A percentile compares a stretch with the other conserved stretches of the same genome.
Evolutionary conservation across 1,140 invertebrate species (phyloP).

Genomic region (Paralvinella palmiformis): DNA sequence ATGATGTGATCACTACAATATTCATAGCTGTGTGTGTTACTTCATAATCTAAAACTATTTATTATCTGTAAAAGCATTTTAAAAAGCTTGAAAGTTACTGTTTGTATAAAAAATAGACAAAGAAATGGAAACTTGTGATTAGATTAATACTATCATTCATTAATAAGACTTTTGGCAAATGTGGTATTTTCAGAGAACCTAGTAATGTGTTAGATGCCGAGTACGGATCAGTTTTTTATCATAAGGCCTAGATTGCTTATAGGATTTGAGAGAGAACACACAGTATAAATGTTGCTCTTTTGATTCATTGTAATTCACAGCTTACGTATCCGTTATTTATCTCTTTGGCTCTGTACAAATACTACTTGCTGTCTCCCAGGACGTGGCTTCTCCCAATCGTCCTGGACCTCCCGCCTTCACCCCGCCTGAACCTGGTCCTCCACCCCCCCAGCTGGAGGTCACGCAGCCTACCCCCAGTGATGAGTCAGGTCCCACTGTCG

Average conservation of each 20-base stretch:
- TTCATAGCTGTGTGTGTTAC: too few species aligned
- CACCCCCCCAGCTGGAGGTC: constrained; percentile 14
- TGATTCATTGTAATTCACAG: not conserved
- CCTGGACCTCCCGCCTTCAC: constrained; percentile 18
- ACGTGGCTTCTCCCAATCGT: constrained; percentile 10
- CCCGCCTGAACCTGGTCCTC: constrained; percentile 10
- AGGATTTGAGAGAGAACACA: not conserved
- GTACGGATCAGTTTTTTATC: not conserved
- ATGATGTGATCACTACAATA: too few species aligned
- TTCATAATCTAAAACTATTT: too few species aligned
- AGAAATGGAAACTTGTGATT: too few species aligned
- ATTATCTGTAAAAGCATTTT: too few species aligned
- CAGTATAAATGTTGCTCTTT: not conserved
- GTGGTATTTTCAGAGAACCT: too few species aligned
- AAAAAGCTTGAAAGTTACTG: too few species aligned
- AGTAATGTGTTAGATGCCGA: not conserved
- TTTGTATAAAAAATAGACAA: too few species aligned
- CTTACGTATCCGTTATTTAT: not conserved
- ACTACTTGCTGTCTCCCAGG: constrained; percentile 4
- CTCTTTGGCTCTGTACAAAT: not conserved
- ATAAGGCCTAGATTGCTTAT: not conserved
- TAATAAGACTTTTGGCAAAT: too few species aligned
- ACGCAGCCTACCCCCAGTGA: constrained; percentile 16
- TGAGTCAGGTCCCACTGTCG: too few species aligned
- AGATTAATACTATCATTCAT: too few species aligned